Evolutionary conservation across 2,888 invertebrate species (phyloP).

Genomic region (Ochropacha duplaris): DNA sequence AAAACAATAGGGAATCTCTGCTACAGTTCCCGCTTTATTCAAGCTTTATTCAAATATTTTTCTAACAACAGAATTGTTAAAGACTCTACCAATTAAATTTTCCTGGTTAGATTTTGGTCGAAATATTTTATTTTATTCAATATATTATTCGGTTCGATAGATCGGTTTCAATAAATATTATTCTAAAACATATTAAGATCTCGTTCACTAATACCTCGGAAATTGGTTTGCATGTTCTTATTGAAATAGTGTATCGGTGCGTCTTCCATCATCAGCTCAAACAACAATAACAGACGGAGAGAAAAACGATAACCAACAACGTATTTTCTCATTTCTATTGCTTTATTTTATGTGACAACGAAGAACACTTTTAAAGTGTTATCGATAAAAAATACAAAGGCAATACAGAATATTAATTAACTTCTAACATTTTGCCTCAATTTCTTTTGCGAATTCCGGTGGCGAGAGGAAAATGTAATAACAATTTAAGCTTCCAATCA

Average conservation of each 20-base stretch:
- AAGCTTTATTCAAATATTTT: not conserved
- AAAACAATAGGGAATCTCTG: not conserved
- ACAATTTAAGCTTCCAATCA: constrained; percentile 64
- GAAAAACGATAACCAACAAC: constrained; percentile 2
- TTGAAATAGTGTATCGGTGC: not conserved
- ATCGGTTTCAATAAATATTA: too few species aligned
- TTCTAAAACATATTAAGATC: too few species aligned
- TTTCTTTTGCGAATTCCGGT: constrained; percentile 24
- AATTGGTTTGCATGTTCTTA: not conserved
- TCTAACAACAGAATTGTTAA: not conserved
- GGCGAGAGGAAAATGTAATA: constrained; percentile 40
- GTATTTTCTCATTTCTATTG: constrained; percentile 1
- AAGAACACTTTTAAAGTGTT: not conserved
- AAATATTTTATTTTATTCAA: not conserved
- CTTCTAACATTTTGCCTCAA: constrained; percentile 24
- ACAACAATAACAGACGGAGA: not conserved
- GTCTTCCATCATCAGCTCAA: not conserved
- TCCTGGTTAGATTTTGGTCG: too few species aligned
- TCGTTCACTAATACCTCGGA: not conserved
- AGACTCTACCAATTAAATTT: not conserved
- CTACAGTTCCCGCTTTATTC: not conserved
- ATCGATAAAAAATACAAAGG: constrained; percentile 21
- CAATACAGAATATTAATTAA: constrained; percentile 39
- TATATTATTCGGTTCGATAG: too few species aligned
- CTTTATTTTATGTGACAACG: constrained; percentile 14